Evolutionary conservation across 2,113 vertebrate genomes (phyloP), one percentile per base, ranked within the genome.

Genomic region (Myanophis thanlyinensis): DNA sequence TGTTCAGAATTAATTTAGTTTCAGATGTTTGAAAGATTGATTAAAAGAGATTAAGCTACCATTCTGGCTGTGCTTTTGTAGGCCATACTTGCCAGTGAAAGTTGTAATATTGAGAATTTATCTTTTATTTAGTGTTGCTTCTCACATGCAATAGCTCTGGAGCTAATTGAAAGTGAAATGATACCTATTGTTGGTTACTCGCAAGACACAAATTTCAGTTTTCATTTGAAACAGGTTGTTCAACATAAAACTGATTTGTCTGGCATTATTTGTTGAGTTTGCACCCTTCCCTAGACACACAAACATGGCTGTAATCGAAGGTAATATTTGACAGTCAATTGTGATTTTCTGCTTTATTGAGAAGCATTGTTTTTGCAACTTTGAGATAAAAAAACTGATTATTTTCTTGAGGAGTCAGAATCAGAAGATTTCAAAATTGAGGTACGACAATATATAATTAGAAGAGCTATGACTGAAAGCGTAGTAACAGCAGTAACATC

Each of bases 91-190:
- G 85, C 25, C 51, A 86, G 30, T 90, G n/a, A 92, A 90, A 89
- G 62, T 87, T 91, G 89, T 94, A 85, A 90, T 94, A 73, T 92
- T 91, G 54, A 88, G 51, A 84, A 88, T 86, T 89, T 89, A 86
- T n/a, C 73, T 94, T 85, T 89, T n/a, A 89, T 54, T 89, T 53
- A 89, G 0, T 85, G 85, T 87, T 91, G 47, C 27, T 93, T 94
- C 67, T 73, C 67, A 91, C 35, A 47, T 90, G 30, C 52, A 92
- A 11, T 12, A 85, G 52, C 67, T 18, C 1, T 87, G 0, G 0
- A 93, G 87, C 12, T 87, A 91, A 94, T 56, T 86, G 56, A 91
- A 92, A 95, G 93, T 89, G 0, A 93, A 96, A 91, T 86, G 51
- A 40, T 89, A 89, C 15, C 80, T 94, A 85, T 91, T 92, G 51